phyloP scores from a whole-genome alignment of 1,140 invertebrate species.

The Pogonus chalceus region DNA sequence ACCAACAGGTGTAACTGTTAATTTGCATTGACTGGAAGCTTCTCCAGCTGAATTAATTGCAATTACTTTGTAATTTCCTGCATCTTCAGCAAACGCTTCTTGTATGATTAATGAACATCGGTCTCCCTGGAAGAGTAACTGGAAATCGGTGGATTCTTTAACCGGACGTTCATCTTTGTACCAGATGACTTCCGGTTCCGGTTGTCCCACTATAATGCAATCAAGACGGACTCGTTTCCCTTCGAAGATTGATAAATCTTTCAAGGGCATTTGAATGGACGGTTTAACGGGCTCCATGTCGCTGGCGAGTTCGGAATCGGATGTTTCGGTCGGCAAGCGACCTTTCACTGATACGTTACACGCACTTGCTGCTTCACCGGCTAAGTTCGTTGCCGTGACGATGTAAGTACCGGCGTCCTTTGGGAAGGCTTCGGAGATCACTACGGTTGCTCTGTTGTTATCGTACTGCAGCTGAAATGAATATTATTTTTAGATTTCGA shows the following conservation, averaged over 20 bases:
- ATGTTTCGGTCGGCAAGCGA: conserved; percentile 57
- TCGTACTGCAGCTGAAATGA: conserved; percentile 47
- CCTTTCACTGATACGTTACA: conserved; percentile 62
- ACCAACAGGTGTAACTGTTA: conserved; percentile 40
- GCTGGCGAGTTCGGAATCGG: conserved; percentile 57
- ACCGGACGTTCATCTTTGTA: conserved; percentile 75
- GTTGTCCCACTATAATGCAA: conserved; percentile 73
- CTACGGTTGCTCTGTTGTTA: conserved; percentile 49
- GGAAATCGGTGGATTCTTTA: conserved; percentile 74
- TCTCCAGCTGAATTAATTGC: conserved; percentile 72
- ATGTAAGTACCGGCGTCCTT: conserved; percentile 61
- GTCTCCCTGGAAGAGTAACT: conserved; percentile 70
- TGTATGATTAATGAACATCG: conserved; percentile 68
- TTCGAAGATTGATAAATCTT: conserved; percentile 57
- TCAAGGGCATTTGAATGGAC: conserved; percentile 58
- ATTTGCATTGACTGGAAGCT: conserved; percentile 58
- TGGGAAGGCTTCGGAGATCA: conserved; percentile 56
- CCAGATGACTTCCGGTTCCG: conserved; percentile 83
- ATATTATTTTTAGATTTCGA: conserved; percentile 24
- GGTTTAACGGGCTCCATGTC: conserved; percentile 64
- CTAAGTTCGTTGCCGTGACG: conserved; percentile 51
- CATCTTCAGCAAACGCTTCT: conserved; percentile 63
- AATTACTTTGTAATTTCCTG: conserved; percentile 68
- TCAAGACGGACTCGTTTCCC: conserved; percentile 61
- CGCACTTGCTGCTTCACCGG: conserved; percentile 49